phyloP scores from a whole-genome alignment of 2,797 vertebrate species.

The Crenuchus spilurus region DNA sequence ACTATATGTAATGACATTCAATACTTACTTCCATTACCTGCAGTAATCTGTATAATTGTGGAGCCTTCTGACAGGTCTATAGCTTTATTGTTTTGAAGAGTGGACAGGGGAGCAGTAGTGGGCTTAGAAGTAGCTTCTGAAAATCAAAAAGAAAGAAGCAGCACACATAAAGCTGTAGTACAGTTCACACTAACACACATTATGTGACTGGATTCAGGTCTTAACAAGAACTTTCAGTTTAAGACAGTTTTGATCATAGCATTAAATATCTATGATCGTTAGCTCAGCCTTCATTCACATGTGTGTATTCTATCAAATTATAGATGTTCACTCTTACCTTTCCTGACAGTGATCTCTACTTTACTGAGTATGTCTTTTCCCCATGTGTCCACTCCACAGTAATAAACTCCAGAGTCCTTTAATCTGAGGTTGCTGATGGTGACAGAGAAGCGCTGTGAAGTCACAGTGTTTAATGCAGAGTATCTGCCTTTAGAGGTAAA shows the following conservation, averaged over 20 bases:
- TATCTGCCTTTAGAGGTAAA: slow-evolving; percentile 19
- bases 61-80: not conserved
- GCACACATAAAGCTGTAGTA: not conserved
- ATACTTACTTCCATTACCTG: slow-evolving; percentile 1
- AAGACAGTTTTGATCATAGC: too few relatives aligned
- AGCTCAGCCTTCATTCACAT: too few relatives aligned
- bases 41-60: not conserved
- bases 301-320: too few relatives aligned
- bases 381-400: slow-evolving; percentile 44
- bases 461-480: not conserved
- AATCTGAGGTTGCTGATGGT: slow-evolving; percentile 36
- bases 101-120: not conserved
- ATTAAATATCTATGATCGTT: too few relatives aligned
- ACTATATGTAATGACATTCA: too few relatives aligned
- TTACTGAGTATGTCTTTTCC: not conserved
- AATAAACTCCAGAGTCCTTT: slow-evolving; percentile 46
- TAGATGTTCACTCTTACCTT: slow-evolving; percentile 41
- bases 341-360: slow-evolving; percentile 21
- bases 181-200: too few relatives aligned
- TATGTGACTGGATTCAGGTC: too few relatives aligned
- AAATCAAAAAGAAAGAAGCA: not conserved
- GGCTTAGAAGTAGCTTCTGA: not conserved
- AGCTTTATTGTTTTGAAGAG: not conserved
- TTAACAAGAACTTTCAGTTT: too few relatives aligned
- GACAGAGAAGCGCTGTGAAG: slow-evolving; percentile 3